phyloP scores from a whole-genome alignment of 2,888 invertebrate species.

The Lycia hirtaria region DNA sequence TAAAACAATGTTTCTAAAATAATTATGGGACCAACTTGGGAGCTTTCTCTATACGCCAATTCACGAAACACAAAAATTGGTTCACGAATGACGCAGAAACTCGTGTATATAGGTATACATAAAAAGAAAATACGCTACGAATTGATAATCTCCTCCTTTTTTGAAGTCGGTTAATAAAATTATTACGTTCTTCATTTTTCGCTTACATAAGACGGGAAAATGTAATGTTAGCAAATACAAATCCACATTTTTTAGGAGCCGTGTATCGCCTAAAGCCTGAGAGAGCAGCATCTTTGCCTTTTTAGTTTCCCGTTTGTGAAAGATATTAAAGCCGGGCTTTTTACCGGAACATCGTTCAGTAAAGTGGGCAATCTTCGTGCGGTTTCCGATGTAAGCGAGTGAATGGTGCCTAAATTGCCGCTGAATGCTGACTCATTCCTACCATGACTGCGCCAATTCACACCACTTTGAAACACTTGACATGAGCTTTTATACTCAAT shows the following conservation, averaged over 20 bases:
- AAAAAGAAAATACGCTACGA: too few species aligned
- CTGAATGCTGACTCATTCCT: slow-evolving; percentile 72
- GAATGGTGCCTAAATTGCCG: slow-evolving; percentile 78
- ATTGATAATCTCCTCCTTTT: too few species aligned
- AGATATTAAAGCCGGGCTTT: slow-evolving; percentile 56
- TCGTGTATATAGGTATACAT: too few species aligned
- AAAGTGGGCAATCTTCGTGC: slow-evolving; percentile 69
- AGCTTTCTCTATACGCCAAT: too few species aligned
- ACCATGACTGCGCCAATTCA: slow-evolving; percentile 70
- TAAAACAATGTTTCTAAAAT: too few species aligned
- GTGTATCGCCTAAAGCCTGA: slow-evolving; percentile 1
- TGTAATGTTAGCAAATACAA: background rate
- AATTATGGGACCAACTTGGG: too few species aligned
- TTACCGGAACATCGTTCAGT: slow-evolving; percentile 60
- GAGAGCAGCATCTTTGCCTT: slow-evolving; percentile 3
- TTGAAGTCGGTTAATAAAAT: background rate
- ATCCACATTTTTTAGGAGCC: background rate
- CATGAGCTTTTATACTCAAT: too few species aligned
- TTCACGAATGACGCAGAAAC: too few species aligned
- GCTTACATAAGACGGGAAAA: background rate
- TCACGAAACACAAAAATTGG: too few species aligned
- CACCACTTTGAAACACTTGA: slow-evolving; percentile 61
- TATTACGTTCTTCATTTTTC: background rate
- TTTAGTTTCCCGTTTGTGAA: slow-evolving; percentile 42
- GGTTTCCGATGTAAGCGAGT: slow-evolving; percentile 72